Conservation (phyloP, 2,888 invertebrate species). For the Campoplex nolae region DNA sequence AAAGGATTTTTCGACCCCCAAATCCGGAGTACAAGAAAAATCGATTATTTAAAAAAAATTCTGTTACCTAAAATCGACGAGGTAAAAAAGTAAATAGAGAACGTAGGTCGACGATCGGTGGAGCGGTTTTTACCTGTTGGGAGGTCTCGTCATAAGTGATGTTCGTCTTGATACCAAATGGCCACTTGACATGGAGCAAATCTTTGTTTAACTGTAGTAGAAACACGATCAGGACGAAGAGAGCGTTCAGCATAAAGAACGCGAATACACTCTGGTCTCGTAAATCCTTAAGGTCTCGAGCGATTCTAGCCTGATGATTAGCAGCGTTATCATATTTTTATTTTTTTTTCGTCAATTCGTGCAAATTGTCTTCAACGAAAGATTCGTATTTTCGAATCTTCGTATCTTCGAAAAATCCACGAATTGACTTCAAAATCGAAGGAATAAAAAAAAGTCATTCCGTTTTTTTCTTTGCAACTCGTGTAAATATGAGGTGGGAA, state of each 20-base stretch:
- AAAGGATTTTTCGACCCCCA: too few relatives aligned
- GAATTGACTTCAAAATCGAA: slow-evolving; percentile 21
- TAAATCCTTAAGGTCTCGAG: slow-evolving; percentile 95
- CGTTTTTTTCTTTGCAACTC: background rate
- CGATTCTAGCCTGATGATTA: slow-evolving; percentile 92
- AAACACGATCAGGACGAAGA: slow-evolving; percentile 99
- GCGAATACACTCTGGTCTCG: slow-evolving; percentile 97
- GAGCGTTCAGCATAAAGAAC: slow-evolving; percentile 99
- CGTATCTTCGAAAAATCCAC: slow-evolving; percentile 13
- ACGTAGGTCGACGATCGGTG: slow-evolving; percentile 73
- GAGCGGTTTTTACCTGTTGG: slow-evolving; percentile 91
- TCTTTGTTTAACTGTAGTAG: slow-evolving; percentile 99
- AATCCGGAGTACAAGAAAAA: background rate
- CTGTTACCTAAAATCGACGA: slow-evolving; percentile 1
- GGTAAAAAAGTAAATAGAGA: slow-evolving; percentile 37
- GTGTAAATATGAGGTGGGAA: background rate
- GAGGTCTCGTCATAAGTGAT: slow-evolving; percentile 95
- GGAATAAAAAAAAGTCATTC: background rate
- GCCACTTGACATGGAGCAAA: slow-evolving; percentile 98
- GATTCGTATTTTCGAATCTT: background rate
- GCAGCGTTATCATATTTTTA: slow-evolving; percentile 69
- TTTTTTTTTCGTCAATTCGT: slow-evolving; percentile 21
- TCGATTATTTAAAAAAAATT: background rate
- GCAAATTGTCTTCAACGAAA: background rate
- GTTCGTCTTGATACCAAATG: slow-evolving; percentile 96